Conservation (phyloP, 2,888 invertebrate species). For the Conops quadrifasciatus region DNA sequence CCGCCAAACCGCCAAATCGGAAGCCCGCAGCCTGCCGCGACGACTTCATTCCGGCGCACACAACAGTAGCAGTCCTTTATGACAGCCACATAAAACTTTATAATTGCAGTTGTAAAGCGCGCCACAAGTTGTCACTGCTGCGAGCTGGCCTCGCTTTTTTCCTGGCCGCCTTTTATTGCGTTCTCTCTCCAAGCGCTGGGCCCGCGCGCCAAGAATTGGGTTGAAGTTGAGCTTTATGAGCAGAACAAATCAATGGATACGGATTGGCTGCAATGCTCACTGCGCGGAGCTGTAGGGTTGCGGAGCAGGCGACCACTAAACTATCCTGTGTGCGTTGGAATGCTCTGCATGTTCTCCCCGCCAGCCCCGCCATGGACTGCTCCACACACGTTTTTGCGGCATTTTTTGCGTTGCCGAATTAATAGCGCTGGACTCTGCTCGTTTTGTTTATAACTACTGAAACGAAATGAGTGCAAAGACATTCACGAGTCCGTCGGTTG, state of each 20-base stretch:
- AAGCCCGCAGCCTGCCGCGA: not conserved
- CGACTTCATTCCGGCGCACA: slow-evolving; percentile 20
- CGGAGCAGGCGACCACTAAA: slow-evolving; percentile 3
- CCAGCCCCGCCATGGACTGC: not conserved
- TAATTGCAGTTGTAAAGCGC: slow-evolving; percentile 14
- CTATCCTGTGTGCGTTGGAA: not conserved
- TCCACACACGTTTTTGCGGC: not conserved
- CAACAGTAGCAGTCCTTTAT: slow-evolving; percentile 15
- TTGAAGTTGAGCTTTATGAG: slow-evolving; percentile 35
- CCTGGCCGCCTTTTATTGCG: not conserved
- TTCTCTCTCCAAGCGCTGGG: slow-evolving; percentile 35
- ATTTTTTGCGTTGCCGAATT: not conserved
- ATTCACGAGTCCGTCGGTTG: not conserved
- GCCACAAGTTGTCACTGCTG: not conserved
- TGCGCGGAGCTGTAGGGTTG: too few relatives aligned
- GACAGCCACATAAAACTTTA: slow-evolving; percentile 25
- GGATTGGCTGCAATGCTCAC: too few relatives aligned
- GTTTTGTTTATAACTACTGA: not conserved
- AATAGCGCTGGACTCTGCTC: not conserved
- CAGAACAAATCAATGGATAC: slow-evolving; percentile 39
- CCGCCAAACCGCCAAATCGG: not conserved
- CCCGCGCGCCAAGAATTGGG: slow-evolving; percentile 11
- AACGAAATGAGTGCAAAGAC: not conserved
- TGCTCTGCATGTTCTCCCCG: not conserved
- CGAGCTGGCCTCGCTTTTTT: not conserved